Evolutionary conservation across 2,888 invertebrate genomes (phyloP).

Genomic region (Hirtodrosophila histrioides): DNA sequence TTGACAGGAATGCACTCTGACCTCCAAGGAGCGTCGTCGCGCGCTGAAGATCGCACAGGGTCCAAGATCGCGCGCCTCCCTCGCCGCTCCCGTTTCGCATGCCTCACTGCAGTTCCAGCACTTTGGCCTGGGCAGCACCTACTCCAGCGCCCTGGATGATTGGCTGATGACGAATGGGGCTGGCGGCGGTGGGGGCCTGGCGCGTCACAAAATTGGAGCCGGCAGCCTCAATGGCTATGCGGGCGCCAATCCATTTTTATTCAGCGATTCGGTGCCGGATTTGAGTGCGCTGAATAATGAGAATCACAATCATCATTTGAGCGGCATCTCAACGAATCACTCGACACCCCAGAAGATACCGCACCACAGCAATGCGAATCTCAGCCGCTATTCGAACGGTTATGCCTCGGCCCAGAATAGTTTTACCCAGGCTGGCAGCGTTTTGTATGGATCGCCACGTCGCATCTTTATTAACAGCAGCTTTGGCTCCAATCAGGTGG

Average conservation of each 20-base stretch:
- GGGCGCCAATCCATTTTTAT: conserved; percentile 83
- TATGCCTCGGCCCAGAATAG: conserved; percentile 82
- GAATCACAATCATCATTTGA: conserved; percentile 81
- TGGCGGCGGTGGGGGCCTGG: conserved; percentile 79
- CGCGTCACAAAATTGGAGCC: conserved; percentile 85
- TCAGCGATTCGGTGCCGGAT: conserved; percentile 84
- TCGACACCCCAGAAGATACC: conserved; percentile 84
- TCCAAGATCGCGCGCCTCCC: conserved; percentile 83
- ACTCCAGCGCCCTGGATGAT: conserved; percentile 86
- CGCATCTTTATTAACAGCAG: conserved; percentile 83
- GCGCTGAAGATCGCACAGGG: conserved; percentile 85
- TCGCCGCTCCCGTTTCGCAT: conserved; percentile 84
- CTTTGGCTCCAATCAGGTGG: conserved; percentile 83
- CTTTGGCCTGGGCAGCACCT: conserved; percentile 84
- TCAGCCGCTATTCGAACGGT: conserved; percentile 82
- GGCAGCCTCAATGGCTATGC: conserved; percentile 82
- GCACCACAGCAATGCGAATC: conserved; percentile 80
- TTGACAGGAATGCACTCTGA: conserved; percentile 86
- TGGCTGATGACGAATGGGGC: conserved; percentile 85
- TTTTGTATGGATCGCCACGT: conserved; percentile 82
- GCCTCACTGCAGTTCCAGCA: conserved; percentile 83
- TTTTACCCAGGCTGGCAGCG: conserved; percentile 73
- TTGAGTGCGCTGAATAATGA: conserved; percentile 83
- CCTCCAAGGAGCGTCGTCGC: conserved; percentile 87
- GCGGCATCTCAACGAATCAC: conserved; percentile 83